Percentiles rank a stretch among this genome's conserved stretches.
phyloP scores from a whole-genome alignment of 1,140 invertebrate species.

The Ips typographus region DNA sequence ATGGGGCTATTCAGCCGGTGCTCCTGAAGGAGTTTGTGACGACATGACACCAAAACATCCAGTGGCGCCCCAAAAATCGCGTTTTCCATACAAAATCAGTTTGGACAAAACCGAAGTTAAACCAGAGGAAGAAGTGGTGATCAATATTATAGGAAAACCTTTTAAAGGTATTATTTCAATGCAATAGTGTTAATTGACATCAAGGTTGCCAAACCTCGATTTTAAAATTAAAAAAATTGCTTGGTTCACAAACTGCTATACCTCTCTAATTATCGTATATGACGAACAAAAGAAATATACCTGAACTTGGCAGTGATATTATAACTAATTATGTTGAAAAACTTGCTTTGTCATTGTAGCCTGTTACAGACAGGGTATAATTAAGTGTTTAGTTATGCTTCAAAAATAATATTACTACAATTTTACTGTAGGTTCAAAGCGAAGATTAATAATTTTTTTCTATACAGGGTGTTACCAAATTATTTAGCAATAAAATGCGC shows the following conservation, averaged over 20 bases:
- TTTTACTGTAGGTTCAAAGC: too few relatives aligned
- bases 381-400: too few relatives aligned
- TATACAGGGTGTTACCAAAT: background rate
- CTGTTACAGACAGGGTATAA: too few relatives aligned
- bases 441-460: background rate
- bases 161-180: constrained; percentile 47
- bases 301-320: too few relatives aligned
- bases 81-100: constrained; percentile 49
- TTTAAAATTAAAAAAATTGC: background rate
- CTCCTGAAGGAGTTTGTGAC: constrained; percentile 50
- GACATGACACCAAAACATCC: constrained; percentile 52
- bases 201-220: background rate
- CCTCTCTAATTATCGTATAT: background rate
- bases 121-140: constrained; percentile 44
- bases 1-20: constrained; percentile 47
- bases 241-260: background rate
- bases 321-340: too few relatives aligned
- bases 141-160: constrained; percentile 45
- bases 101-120: constrained; percentile 46
- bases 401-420: too few relatives aligned
- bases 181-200: background rate
- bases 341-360: too few relatives aligned
- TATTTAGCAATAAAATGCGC: too few relatives aligned
- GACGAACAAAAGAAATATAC: background rate
- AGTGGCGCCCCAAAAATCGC: constrained; percentile 42